Evolutionary conservation across 2,797 vertebrate genomes (phyloP).

Genomic region (Triplophysa bombifrons): DNA sequence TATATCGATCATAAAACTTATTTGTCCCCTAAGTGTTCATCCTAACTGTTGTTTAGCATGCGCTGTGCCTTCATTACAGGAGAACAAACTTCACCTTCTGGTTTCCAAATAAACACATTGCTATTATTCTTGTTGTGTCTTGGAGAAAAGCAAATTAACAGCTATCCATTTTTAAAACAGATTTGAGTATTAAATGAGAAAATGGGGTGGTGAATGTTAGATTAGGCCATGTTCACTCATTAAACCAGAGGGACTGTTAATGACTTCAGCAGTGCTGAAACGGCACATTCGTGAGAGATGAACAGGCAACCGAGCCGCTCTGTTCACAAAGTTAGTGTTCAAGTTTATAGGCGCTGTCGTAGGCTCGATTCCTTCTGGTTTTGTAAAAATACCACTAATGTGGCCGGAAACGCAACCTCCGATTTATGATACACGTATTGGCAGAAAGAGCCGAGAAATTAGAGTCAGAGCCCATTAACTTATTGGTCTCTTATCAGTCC

Average conservation of each 20-base stretch:
- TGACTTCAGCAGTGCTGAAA: constrained; percentile 42
- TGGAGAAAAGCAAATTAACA: neutral
- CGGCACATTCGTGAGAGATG: constrained; percentile 68
- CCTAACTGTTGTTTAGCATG: constrained; percentile 5
- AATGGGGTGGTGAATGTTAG: constrained; percentile 47
- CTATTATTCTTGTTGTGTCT: neutral
- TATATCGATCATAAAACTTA: neutral
- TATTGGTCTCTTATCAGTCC: constrained; percentile 27
- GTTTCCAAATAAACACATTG: constrained; percentile 17
- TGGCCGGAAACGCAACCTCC: neutral
- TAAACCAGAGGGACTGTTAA: constrained; percentile 51
- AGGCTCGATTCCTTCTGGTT: constrained; percentile 2
- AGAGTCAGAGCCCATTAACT: constrained; percentile 10
- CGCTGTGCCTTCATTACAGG: neutral
- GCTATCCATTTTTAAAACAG: constrained; percentile 41
- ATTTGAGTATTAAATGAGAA: constrained; percentile 43
- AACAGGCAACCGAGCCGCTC: constrained; percentile 74
- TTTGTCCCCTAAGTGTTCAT: constrained; percentile 1
- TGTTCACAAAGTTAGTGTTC: constrained; percentile 9
- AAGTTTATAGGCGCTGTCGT: constrained; percentile 12
- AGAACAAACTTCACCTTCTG: constrained; percentile 19
- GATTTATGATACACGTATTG: constrained; percentile 31
- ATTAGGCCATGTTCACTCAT: constrained; percentile 49
- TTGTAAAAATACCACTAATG: constrained; percentile 35
- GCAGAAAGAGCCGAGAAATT: constrained; percentile 32